Conservation (phyloP, 2,113 vertebrate species). For the Todiramphus chloris region DNA sequence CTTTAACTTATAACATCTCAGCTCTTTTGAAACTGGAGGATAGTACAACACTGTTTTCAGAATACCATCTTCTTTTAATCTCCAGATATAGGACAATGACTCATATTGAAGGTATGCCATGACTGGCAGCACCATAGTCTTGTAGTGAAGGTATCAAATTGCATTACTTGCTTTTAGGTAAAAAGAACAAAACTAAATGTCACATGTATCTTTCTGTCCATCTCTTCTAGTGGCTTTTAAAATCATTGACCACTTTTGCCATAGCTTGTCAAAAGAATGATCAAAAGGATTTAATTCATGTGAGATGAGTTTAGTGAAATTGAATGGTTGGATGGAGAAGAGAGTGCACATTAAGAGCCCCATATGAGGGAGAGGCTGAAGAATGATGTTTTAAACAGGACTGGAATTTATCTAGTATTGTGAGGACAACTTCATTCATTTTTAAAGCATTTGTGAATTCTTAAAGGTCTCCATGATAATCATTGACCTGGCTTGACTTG, state of each 20-base stretch:
- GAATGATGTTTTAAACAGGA: background rate
- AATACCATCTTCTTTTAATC: background rate
- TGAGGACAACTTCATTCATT: background rate
- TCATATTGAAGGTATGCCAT: background rate
- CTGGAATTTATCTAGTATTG: background rate
- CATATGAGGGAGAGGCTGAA: background rate
- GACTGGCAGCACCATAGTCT: background rate
- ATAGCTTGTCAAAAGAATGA: background rate
- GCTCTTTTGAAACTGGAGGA: background rate
- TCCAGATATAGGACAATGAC: background rate
- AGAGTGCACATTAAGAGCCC: fast-evolving
- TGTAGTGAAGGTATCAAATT: background rate
- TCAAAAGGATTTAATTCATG: background rate
- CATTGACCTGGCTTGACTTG: background rate
- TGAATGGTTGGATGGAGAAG: background rate
- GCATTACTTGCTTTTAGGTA: background rate
- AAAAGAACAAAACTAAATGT: background rate
- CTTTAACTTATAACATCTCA: background rate
- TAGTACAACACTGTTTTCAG: background rate
- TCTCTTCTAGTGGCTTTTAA: background rate
- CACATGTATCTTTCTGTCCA: background rate
- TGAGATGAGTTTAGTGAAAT: background rate
- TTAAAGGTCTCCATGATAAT: background rate
- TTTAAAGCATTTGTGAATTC: background rate
- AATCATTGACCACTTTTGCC: background rate